phyloP scores from a whole-genome alignment of 2,888 invertebrate species.

The Drosophila formosana region DNA sequence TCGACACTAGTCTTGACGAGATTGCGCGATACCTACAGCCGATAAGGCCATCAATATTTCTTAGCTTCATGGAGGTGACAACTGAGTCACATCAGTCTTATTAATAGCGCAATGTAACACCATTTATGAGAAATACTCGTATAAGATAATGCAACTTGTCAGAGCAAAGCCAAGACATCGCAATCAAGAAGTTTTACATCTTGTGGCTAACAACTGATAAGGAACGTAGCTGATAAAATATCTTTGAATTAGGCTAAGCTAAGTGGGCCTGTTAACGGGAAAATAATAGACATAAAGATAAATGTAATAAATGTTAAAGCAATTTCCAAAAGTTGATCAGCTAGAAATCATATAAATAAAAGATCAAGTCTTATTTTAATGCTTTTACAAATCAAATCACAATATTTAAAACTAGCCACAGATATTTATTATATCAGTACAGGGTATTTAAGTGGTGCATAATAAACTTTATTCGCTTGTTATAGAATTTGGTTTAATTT shows the following conservation, averaged over 20 bases:
- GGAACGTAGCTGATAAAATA: conserved; percentile 5
- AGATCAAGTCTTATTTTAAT: no score
- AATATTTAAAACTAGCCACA: no score
- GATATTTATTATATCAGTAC: no score
- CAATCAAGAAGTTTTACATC: conserved; percentile 1
- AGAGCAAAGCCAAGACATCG: background rate
- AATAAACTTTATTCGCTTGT: no score
- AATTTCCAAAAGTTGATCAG: no score
- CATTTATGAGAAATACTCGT: conserved; percentile 2
- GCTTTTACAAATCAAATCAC: no score
- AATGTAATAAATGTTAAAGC: background rate
- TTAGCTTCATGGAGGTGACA: conserved; percentile 3
- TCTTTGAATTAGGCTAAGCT: conserved; percentile 7
- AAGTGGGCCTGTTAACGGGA: no score
- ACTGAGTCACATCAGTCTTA: conserved; percentile 20
- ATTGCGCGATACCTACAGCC: conserved; percentile 33
- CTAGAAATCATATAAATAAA: no score
- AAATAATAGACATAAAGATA: no score
- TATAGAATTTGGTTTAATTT: no score
- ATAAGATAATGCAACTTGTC: background rate
- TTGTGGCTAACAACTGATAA: conserved; percentile 1
- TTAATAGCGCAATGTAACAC: conserved; percentile 8
- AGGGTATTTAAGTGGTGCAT: no score
- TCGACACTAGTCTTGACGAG: conserved; percentile 27
- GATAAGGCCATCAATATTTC: conserved; percentile 32